Evolutionary conservation across 2,113 vertebrate species (phyloP), one percentile per base, ranked within the genome.

Genomic region (Riparia riparia): DNA sequence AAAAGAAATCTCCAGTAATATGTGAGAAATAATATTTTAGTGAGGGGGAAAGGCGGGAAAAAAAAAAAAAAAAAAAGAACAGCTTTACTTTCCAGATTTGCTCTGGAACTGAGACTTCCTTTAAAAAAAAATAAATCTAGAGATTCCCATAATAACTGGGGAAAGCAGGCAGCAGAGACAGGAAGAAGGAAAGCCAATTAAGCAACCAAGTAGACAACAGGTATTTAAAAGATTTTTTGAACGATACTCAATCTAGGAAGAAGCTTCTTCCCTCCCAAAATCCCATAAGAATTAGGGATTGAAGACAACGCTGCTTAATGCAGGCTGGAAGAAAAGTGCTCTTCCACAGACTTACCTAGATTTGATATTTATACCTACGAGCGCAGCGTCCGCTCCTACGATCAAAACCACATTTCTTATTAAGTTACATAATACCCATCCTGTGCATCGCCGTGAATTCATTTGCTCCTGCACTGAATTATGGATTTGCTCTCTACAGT

Each of bases 391-490:
- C 74, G 8, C 82, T 91, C 82, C 79, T 70, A 63, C 13, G 39
- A 95, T 87, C 93, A 89, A 74, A 95, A 94, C 94, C 58, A 74
- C 97, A 96, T 97, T 97, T 98, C 97, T 97, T 88, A 97, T 95
- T 90, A 96, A 96, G 86, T 97, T 95, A 96, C 90, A 95, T 91
- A 96, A 96, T 58, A 69, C 79, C 79, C 91, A 54, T 74, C 90
- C 44, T 77, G 95, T 92, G 92, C 69, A 69, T 82, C 94, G 29
- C 69, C 7, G 21, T 49, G 64, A 92, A 81, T 97, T 96, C 93
- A 97, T 97, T 94, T 95, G 95, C 89, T 96, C 86, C 92, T 82
- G 82, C 93, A 95, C 95, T 96, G 91, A 97, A 92, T 97, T 97
- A 95, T 88, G 87, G 96, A 95, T 96, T 69, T 89, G 76, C 71